Evolutionary conservation across 2,113 vertebrate species (phyloP).

Genomic region (Capra hircus): DNA sequence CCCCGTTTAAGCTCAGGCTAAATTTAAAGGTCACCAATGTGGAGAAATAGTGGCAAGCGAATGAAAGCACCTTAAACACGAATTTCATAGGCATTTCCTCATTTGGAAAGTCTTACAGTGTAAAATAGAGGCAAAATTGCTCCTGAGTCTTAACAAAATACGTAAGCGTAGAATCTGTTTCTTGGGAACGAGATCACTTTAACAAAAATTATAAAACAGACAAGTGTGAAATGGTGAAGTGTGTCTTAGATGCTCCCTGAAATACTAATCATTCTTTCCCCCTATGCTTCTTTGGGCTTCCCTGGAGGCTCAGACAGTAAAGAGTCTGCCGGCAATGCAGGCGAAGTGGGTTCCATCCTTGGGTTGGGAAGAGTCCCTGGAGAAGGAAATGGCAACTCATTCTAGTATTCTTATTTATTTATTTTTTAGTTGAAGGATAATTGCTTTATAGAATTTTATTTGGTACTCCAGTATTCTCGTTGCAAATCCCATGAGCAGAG

Average conservation of each 20-base stretch:
- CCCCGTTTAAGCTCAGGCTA: slow-evolving; percentile 46
- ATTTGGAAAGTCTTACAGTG: not conserved
- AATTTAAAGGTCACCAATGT: slow-evolving; percentile 62
- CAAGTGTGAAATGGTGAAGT: not conserved
- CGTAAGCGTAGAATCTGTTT: not conserved
- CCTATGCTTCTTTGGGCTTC: not conserved
- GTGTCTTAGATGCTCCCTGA: not conserved
- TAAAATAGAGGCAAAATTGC: slow-evolving; percentile 18
- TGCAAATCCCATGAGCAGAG: not conserved
- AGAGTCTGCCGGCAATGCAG: not conserved
- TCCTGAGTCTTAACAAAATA: not conserved
- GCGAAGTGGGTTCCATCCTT: not conserved
- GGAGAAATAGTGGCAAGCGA: slow-evolving; percentile 37
- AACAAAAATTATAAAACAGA: not conserved
- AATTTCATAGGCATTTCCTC: not conserved
- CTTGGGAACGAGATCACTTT: not conserved
- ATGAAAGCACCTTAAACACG: slow-evolving; percentile 19
- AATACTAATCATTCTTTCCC: not conserved
- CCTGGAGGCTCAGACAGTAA: not conserved
- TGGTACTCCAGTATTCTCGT: not conserved
- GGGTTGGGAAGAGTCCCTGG: not conserved
- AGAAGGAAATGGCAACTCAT: not conserved
- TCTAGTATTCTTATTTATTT: not conserved
- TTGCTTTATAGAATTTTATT: not conserved
- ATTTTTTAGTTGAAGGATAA: not conserved